phyloP scores from a whole-genome alignment of 2,797 vertebrate genomes.

The Pogoniulus pusillus region DNA sequence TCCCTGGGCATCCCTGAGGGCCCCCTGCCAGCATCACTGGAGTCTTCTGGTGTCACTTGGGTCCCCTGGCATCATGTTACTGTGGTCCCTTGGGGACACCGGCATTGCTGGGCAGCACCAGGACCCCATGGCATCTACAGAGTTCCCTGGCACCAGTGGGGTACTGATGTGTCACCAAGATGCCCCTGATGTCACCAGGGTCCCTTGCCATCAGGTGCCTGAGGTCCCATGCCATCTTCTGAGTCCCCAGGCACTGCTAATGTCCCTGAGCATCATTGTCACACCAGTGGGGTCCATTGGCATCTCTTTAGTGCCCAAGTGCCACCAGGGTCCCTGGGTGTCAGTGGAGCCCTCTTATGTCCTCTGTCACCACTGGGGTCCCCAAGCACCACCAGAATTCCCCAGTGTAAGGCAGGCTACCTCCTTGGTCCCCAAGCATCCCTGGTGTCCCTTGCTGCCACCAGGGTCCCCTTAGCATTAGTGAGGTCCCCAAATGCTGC shows the following conservation, averaged over 20 bases:
- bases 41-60: neutral
- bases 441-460: no score
- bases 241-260: neutral
- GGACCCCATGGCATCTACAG: no score
- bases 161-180: neutral
- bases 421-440: no score
- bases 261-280: neutral
- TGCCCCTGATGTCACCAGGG: no score
- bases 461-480: no score
- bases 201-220: neutral
- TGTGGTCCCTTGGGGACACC: neutral
- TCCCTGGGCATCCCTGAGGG: neutral
- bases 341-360: no score
- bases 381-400: neutral
- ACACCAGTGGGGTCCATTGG: neutral
- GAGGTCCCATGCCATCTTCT: neutral
- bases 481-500: no score
- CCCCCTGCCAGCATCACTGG: no score
- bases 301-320: neutral
- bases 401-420: no score
- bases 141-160: neutral
- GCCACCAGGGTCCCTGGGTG: neutral
- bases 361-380: neutral
- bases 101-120: no score
- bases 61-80: neutral